A percentile compares a stretch with the other conserved stretches of the same genome.
These are phyloP conservation scores for Drosophila saltans DNA, from an alignment of 1,140 invertebrate species.

Conservation along the genomic window DNA sequence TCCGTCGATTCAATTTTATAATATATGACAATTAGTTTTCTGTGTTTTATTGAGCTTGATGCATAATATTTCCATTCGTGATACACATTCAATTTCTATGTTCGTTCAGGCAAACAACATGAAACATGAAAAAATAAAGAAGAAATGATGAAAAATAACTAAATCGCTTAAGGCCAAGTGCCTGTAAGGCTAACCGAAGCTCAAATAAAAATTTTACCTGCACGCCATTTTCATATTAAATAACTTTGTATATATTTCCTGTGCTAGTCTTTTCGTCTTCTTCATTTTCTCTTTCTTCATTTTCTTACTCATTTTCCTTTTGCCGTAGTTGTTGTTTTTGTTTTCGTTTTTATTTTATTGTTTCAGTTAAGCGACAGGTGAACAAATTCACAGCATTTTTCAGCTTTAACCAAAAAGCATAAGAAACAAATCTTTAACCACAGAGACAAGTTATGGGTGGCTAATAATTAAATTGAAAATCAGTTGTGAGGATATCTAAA, in stretches of 20 bases:
- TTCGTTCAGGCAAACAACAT: slow-evolving; percentile 17
- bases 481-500: background rate
- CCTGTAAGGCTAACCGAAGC: slow-evolving; percentile 49
- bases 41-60: slow-evolving; percentile 24
- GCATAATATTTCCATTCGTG: slow-evolving; percentile 55
- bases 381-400: slow-evolving; percentile 60
- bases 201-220: slow-evolving; percentile 66
- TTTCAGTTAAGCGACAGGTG: slow-evolving; percentile 67
- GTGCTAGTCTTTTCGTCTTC: slow-evolving; percentile 47
- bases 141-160: slow-evolving; percentile 21
- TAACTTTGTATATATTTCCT: slow-evolving; percentile 77
- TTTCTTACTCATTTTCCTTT: slow-evolving; percentile 6
- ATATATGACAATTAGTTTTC: background rate
- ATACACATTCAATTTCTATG: slow-evolving; percentile 55
- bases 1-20: too few species aligned
- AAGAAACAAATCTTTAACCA: slow-evolving; percentile 8
- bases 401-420: slow-evolving; percentile 36
- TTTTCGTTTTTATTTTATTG: slow-evolving; percentile 38
- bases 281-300: slow-evolving; percentile 11
- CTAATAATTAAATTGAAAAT: slow-evolving; percentile 55
- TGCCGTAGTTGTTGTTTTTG: background rate
- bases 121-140: slow-evolving; percentile 20
- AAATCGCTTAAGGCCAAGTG: slow-evolving; percentile 63
- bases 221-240: slow-evolving; percentile 81
- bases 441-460: slow-evolving; percentile 20